Percentiles rank a stretch among this genome's conserved stretches.
Conservation (phyloP, 2,797 vertebrate species). For the Lithobates sylvaticus region DNA sequence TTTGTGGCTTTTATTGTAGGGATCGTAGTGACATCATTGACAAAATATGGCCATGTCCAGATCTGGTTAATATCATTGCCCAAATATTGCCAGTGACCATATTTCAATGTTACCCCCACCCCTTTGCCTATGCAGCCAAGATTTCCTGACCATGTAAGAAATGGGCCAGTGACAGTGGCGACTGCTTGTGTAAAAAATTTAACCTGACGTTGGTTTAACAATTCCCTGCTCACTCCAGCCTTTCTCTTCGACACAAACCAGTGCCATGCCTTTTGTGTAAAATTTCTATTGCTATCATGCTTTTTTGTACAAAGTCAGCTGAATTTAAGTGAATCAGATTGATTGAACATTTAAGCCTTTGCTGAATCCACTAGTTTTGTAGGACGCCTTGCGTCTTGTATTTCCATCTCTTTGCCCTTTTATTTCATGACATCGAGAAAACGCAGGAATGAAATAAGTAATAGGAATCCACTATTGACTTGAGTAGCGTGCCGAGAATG, state of each 20-base stretch:
- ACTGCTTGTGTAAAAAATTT: neutral
- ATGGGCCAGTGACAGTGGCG: neutral
- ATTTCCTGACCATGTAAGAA: too few species aligned
- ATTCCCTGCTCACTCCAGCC: neutral
- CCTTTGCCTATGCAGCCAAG: too few species aligned
- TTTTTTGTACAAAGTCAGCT: conserved; percentile 6
- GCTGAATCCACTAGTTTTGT: conserved; percentile 12
- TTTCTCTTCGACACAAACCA: neutral
- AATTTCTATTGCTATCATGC: neutral
- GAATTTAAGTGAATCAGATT: conserved; percentile 8
- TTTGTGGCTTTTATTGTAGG: too few species aligned
- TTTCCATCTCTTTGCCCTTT: neutral
- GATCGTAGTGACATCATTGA: too few species aligned
- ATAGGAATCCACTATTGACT: conserved; percentile 12
- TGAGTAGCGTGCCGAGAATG: neutral
- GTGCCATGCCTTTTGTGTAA: neutral
- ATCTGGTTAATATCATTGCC: too few species aligned
- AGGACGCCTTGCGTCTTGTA: neutral
- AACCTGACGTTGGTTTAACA: too few species aligned
- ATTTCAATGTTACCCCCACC: too few species aligned
- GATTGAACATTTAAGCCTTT: conserved; percentile 25
- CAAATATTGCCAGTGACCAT: too few species aligned
- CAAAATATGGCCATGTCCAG: too few species aligned
- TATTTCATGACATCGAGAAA: conserved; percentile 17
- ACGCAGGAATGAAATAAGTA: conserved; percentile 10